A percentile compares a stretch with the other conserved stretches of the same genome.
Evolutionary conservation across 2,888 invertebrate genomes (phyloP).

Genomic region (Tenthredo scrophulariae): DNA sequence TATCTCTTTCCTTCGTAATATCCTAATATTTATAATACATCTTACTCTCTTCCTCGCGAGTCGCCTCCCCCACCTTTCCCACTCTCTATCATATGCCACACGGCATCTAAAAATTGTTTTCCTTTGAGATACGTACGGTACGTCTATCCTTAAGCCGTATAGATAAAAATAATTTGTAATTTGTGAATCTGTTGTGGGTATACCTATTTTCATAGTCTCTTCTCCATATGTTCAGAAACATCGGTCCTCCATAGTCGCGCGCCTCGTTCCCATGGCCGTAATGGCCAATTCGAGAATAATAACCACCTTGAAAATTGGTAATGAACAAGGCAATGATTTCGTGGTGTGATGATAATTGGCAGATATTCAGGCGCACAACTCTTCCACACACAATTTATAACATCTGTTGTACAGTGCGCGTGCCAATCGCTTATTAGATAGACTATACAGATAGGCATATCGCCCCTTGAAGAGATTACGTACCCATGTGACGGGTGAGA

Average conservation of each 20-base stretch:
- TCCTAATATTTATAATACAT: neutral
- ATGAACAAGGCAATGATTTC: neutral
- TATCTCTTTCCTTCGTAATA: neutral
- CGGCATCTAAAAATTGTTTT: conserved; percentile 46
- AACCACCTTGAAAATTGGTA: neutral
- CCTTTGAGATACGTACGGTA: conserved; percentile 40
- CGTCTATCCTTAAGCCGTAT: conserved; percentile 34
- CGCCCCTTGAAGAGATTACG: neutral
- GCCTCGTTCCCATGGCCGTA: neutral
- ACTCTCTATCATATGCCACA: neutral
- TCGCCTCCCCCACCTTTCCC: neutral
- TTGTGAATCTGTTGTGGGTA: conserved; percentile 36
- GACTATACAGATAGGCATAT: neutral
- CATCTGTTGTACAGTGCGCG: conserved; percentile 1
- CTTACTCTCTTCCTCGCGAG: neutral
- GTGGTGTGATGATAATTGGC: neutral
- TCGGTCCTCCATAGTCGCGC: neutral
- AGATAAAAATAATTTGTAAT: conserved; percentile 49
- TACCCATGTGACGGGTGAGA: conserved; percentile 11
- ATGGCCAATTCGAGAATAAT: neutral
- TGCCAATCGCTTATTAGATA: neutral
- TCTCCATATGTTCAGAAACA: neutral
- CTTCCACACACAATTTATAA: neutral
- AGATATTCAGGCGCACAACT: neutral
- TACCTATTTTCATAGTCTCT: neutral